These are phyloP conservation scores for Doryteuthis pealeii DNA, from an alignment of 1,140 invertebrate species.

Conservation along the genomic window DNA sequence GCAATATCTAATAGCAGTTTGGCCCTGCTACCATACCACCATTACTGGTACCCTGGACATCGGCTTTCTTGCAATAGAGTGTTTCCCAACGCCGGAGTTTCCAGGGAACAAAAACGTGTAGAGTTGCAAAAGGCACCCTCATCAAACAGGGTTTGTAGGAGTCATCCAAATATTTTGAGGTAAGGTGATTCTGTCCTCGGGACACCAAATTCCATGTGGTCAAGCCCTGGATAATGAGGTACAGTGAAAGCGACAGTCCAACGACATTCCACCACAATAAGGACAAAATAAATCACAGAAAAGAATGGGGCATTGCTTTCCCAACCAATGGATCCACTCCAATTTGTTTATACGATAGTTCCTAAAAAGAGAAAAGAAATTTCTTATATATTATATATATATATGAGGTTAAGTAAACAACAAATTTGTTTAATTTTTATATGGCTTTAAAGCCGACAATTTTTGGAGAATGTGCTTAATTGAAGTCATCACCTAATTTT, in stretches of 20 bases:
- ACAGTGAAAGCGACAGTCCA: constrained; percentile 54
- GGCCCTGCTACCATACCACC: neutral
- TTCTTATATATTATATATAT: no score
- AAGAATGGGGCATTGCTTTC: constrained; percentile 46
- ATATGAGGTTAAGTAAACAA: no score
- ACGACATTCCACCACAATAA: constrained; percentile 40
- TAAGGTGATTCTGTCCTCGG: constrained; percentile 55
- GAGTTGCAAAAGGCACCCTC: constrained; percentile 48
- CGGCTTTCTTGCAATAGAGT: constrained; percentile 45
- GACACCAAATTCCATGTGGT: constrained; percentile 59
- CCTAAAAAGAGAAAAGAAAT: constrained; percentile 38
- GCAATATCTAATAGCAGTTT: no score
- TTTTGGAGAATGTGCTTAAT: no score
- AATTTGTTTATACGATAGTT: constrained; percentile 31
- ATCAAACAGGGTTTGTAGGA: constrained; percentile 57
- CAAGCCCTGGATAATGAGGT: constrained; percentile 49
- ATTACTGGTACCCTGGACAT: constrained; percentile 21
- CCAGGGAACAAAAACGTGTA: constrained; percentile 47
- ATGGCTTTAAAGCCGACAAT: no score
- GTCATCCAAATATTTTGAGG: constrained; percentile 55
- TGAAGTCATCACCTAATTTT: no score
- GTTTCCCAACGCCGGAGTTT: constrained; percentile 44
- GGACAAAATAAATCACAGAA: constrained; percentile 47
- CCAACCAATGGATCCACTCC: constrained; percentile 49
- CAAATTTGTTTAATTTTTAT: no score